phyloP scores from a whole-genome alignment of 2,888 invertebrate species.

The Noctua janthina region DNA sequence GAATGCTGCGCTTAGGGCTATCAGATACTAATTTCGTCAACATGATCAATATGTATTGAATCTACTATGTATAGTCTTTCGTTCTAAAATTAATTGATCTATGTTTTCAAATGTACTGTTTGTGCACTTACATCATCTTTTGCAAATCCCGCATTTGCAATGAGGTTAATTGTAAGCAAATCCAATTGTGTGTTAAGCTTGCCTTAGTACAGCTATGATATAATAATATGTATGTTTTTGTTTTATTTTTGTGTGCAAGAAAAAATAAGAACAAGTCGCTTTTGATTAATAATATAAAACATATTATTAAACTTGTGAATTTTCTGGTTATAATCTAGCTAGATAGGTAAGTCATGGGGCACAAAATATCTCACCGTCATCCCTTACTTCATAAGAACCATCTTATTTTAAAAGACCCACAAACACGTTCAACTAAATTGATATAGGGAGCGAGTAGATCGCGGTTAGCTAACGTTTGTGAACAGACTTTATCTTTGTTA shows the following conservation, averaged over 20 bases:
- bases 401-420: constrained; percentile 16
- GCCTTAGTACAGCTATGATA: not conserved
- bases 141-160: no score
- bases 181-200: not conserved
- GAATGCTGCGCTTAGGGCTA: no score
- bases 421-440: constrained; percentile 54
- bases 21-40: no score
- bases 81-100: no score
- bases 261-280: no score
- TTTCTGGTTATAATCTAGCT: not conserved
- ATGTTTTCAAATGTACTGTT: no score
- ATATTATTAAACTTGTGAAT: not conserved
- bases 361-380: not conserved
- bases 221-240: no score
- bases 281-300: not conserved
- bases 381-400: not conserved
- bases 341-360: no score
- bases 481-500: constrained; percentile 28
- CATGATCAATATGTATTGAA: no score
- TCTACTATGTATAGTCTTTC: no score
- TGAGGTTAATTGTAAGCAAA: not conserved
- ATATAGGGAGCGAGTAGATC: constrained; percentile 54
- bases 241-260: no score
- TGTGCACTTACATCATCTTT: no score
- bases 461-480: constrained; percentile 27